Evolutionary conservation across 2,797 vertebrate genomes (phyloP), one percentile per base, ranked within the genome.

Genomic region (Pangasius sanitwongsei): DNA sequence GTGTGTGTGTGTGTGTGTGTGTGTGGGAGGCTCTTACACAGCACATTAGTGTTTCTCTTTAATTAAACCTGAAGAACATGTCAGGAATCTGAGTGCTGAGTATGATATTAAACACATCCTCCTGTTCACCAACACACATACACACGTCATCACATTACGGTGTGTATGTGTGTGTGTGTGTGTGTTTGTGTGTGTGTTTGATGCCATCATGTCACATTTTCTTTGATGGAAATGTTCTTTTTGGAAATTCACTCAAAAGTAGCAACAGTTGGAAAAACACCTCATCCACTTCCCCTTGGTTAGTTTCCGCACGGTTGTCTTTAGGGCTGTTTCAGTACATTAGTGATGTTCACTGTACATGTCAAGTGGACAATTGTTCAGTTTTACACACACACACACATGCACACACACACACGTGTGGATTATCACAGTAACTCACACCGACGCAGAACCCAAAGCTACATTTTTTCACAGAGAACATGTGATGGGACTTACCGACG

Each of bases 391-490:
- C 41, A 75, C 69, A 37, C 67, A 70, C 15, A 34, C 34, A 34
- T 34, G 34, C 34, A 75, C 41, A 75, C 69, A 37, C 69, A 37
- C 67, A 70, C 6, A 6, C 13, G 16, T 72, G 37, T 74, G 18
- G 37, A 53, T 78, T 48, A 50, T 84, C 61, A 16, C 8, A 70
- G 89, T 86, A 85, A 91, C 92, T 94, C 59, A 6, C 25, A 50
- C 11, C 50, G 59, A 65, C 20, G 1, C 34, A 63, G 59, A 44
- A 44, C 41, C 15, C 87, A 87, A 93, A 90, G 90, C 92, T 90
- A 92, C 94, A 94, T 92, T 93, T 93, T 94, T 94, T 91, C 86
- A 85, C 88, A 91, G 87, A 89, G 92, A 94, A 89, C 92, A 94
- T 92, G 88, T 92, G 90, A 93, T 87, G 89, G 88, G 77, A 92